phyloP scores from a whole-genome alignment of 2,113 vertebrate species.

The Centropus bengalensis region DNA sequence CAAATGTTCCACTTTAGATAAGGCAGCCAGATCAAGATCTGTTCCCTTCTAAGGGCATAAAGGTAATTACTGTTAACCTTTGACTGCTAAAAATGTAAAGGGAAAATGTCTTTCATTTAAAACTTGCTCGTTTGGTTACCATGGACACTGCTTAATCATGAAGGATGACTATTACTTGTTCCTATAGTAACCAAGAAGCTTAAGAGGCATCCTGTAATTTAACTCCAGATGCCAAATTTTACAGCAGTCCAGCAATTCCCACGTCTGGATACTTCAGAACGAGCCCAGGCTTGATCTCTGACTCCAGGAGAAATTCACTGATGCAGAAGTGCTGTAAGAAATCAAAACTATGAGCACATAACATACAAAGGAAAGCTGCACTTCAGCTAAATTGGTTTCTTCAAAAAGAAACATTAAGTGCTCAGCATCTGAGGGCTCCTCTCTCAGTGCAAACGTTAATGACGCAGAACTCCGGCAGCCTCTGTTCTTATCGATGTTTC shows the following conservation, averaged over 20 bases:
- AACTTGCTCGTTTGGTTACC: constrained; percentile 76
- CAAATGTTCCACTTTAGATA: constrained; percentile 13
- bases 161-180: constrained; percentile 82
- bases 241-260: constrained; percentile 66
- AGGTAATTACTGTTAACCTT: constrained; percentile 69
- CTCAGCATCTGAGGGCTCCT: constrained; percentile 51
- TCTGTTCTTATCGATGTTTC: background rate
- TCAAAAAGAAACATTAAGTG: constrained; percentile 54
- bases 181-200: constrained; percentile 77
- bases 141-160: constrained; percentile 81
- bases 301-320: constrained; percentile 19
- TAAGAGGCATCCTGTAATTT: constrained; percentile 81
- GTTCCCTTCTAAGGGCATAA: background rate
- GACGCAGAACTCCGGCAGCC: background rate
- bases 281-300: constrained; percentile 44
- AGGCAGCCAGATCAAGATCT: background rate
- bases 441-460: constrained; percentile 42
- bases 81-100: constrained; percentile 68
- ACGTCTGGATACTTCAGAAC: constrained; percentile 65
- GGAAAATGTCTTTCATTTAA: constrained; percentile 77
- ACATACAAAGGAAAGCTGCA: constrained; percentile 32
- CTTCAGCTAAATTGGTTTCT: constrained; percentile 60
- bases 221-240: constrained; percentile 75
- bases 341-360: constrained; percentile 9
- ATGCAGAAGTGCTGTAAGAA: background rate